A percentile compares a stretch with the other conserved stretches of the same genome.
Evolutionary conservation across 2,113 vertebrate genomes (phyloP).

Genomic region (Hemiscyllium ocellatum): DNA sequence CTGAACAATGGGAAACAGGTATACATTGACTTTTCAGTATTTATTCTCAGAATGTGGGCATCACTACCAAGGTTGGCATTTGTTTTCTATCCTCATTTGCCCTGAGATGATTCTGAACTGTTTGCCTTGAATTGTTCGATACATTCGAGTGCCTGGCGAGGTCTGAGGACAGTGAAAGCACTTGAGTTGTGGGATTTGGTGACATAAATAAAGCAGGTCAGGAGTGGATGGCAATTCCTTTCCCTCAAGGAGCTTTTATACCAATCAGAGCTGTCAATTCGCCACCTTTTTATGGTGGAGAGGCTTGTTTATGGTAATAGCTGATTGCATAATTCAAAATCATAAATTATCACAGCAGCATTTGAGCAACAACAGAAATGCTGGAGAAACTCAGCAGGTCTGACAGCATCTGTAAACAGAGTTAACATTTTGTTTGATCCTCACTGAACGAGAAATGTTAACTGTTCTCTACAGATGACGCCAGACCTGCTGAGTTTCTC

Average conservation of each 20-base stretch:
- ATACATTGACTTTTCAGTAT: background rate
- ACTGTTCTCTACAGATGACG: too few relatives aligned
- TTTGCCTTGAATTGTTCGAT: background rate
- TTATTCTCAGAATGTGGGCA: background rate
- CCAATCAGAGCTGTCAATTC: background rate
- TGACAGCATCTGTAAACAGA: too few relatives aligned
- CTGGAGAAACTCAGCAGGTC: too few relatives aligned
- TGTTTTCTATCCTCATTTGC: background rate
- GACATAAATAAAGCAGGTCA: background rate
- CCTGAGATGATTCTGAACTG: background rate
- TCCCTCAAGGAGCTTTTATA: background rate
- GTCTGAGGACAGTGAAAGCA: background rate
- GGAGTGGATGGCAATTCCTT: background rate
- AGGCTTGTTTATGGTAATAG: too few relatives aligned
- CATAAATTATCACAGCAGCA: background rate
- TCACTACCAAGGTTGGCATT: background rate
- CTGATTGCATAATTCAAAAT: background rate
- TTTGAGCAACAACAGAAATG: too few relatives aligned
- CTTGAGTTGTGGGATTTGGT: background rate
- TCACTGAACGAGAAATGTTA: too few relatives aligned
- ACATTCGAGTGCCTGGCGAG: background rate
- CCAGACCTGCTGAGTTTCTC: too few relatives aligned
- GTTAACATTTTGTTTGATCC: too few relatives aligned
- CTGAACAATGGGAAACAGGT: background rate
- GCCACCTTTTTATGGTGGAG: too few relatives aligned